These are phyloP conservation scores for Chlamydotis undulata DNA, from an alignment of 2,113 vertebrate species.

Conservation along the genomic window DNA sequence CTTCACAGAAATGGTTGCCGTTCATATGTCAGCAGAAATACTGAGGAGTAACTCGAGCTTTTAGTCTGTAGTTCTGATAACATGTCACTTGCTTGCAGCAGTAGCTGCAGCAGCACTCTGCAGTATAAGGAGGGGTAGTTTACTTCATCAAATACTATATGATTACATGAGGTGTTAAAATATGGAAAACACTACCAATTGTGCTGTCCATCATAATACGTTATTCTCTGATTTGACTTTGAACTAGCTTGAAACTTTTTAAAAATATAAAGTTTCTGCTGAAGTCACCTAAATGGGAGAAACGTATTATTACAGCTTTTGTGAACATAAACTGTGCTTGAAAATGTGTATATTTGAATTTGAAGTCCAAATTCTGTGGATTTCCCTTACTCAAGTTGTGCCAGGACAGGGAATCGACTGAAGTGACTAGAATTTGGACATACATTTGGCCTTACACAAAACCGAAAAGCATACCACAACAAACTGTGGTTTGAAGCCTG, in stretches of 20 bases:
- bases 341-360: not conserved
- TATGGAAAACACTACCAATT: not conserved
- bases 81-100: not conserved
- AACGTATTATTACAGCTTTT: not conserved
- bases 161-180: not conserved
- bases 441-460: not conserved
- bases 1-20: not conserved
- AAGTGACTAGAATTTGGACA: not conserved
- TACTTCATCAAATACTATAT: not conserved
- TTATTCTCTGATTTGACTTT: not conserved
- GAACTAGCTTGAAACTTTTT: not conserved
- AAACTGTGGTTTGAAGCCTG: not conserved
- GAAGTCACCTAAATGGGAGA: not conserved
- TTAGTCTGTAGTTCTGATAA: not conserved
- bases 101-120: not conserved
- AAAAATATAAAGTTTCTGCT: not conserved
- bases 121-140: not conserved
- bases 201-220: not conserved
- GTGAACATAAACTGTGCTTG: not conserved
- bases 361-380: not conserved
- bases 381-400: not conserved
- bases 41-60: not conserved
- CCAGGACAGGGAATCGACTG: not conserved
- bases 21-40: conserved; percentile 28
- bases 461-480: not conserved